phyloP scores from a whole-genome alignment of 2,888 invertebrate genomes.

The Linnaemya vulpina region DNA sequence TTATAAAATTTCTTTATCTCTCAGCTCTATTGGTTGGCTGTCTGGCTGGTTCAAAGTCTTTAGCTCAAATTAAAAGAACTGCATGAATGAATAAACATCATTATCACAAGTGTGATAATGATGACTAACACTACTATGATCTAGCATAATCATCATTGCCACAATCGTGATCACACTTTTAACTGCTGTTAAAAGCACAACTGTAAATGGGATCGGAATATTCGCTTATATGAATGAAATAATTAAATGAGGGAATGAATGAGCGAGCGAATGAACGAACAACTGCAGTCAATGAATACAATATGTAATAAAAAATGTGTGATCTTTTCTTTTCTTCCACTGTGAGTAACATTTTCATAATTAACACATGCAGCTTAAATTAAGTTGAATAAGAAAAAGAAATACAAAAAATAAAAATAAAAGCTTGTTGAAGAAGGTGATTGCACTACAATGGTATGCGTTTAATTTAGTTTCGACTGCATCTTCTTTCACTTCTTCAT shows the following conservation, averaged over 20 bases:
- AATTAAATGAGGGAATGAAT: conserved; percentile 14
- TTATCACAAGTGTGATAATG: conserved; percentile 26
- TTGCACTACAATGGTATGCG: conserved; percentile 65
- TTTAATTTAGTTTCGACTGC: conserved; percentile 46
- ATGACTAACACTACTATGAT: conserved; percentile 19
- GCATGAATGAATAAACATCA: conserved; percentile 55
- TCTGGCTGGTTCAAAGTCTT: neutral
- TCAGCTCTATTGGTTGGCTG: neutral
- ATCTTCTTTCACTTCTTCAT: conserved; percentile 2
- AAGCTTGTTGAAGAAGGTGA: conserved; percentile 54
- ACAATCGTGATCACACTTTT: conserved; percentile 58
- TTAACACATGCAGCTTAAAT: conserved; percentile 62
- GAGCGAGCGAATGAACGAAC: neutral
- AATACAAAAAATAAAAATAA: conserved; percentile 16
- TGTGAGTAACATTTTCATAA: conserved; percentile 33
- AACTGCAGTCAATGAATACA: conserved; percentile 15
- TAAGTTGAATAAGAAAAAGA: conserved; percentile 8
- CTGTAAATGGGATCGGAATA: conserved; percentile 29
- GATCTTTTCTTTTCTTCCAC: conserved; percentile 26
- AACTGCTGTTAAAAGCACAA: conserved; percentile 46
- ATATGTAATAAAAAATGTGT: conserved; percentile 46
- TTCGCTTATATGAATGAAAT: conserved; percentile 44
- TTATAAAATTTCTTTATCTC: conserved; percentile 2
- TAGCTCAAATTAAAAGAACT: conserved; percentile 23
- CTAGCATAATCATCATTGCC: conserved; percentile 23